Evolutionary conservation across 2,888 invertebrate species (phyloP), one percentile per base, ranked within the genome.

Genomic region (Acronicta alni): DNA sequence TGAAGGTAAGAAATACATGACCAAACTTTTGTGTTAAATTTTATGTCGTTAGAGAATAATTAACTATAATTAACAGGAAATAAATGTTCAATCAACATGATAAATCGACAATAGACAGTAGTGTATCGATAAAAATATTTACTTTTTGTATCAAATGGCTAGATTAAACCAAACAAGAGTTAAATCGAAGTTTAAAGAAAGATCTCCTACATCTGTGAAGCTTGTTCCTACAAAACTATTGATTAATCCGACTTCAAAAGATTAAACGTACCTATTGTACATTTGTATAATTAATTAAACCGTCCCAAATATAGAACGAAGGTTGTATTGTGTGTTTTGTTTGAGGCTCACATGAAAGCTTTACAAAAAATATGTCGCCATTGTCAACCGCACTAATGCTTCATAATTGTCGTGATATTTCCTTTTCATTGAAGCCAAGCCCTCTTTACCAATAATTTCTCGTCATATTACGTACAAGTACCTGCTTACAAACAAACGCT

Each of bases 331-430:
- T 81, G 63, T 49, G 80, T 80, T 85, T 87, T 89, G 86, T 89
- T 89, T 86, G 82, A 81, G 79, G 75, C 79, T 81, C 80, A 81
- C 79, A 83, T 83, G 67, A 82, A 84, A 85, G 79, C 78, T 73
- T 70, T 64, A 85, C 83, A 89, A 90, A 91, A 91, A 90, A 87
- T 84, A 80, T 88, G 88, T 87, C 89, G 82, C 88, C 87, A 88
- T 90, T 90, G 89, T 91, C 82, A 82, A 81, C 74, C 74, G 75
- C 79, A 82, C 85, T 86, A 89, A 88, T 89, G 85, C 87, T 81
- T 89, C 87, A 88, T 90, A 91, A 90, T 90, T 90, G 90, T 90
- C 84, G 86, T 88, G 83, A 88, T 88, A 89, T 91, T 92, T 92
- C 89, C 91, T 92, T 87, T 88, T 84, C 86, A 90, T 91, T 92